These are phyloP conservation scores for Deroptyus accipitrinus DNA, from an alignment of 2,113 vertebrate species.

Conservation along the genomic window DNA sequence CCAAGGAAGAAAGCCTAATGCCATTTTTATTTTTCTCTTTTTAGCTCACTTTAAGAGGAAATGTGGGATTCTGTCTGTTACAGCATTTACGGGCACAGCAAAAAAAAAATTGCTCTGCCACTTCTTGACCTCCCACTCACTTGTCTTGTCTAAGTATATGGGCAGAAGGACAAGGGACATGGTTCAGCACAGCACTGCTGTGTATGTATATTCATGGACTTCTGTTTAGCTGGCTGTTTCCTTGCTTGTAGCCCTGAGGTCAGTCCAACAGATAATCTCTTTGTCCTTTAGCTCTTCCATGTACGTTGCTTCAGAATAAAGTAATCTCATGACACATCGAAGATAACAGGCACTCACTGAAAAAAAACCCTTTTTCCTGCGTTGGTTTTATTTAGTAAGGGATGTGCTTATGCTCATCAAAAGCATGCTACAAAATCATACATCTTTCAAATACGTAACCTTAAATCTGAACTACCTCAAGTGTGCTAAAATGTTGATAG, in stretches of 20 bases:
- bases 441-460: neutral
- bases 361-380: neutral
- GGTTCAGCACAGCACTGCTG: neutral
- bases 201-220: neutral
- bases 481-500: neutral
- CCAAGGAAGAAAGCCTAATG: neutral
- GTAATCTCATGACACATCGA: neutral
- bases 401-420: neutral
- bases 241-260: neutral
- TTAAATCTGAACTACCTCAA: neutral
- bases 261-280: neutral
- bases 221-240: neutral
- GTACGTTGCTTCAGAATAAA: neutral
- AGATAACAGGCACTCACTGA: neutral
- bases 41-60: neutral
- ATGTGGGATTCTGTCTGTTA: neutral
- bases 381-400: neutral
- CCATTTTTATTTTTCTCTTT: neutral
- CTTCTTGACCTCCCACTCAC: neutral
- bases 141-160: neutral
- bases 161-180: neutral
- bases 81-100: neutral
- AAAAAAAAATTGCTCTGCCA: neutral
- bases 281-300: neutral
- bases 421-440: neutral